Conservation (phyloP, 2,797 vertebrate species). For the Sciurus carolinensis region DNA sequence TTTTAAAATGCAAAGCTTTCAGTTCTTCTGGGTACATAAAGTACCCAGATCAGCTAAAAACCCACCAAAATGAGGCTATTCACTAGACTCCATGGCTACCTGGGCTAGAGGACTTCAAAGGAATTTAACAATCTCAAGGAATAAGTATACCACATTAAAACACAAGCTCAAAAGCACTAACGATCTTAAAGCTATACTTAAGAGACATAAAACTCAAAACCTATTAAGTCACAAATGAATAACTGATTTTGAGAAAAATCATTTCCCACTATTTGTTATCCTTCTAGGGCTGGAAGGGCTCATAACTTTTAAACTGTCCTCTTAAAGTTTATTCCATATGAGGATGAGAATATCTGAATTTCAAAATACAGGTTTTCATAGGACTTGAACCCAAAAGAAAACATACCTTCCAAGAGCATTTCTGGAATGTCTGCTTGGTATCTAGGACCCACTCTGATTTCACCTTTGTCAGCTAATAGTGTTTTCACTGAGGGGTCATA, state of each 20-base stretch:
- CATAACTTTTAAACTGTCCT: background rate
- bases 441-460: conserved; percentile 97
- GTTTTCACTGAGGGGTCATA: conserved; percentile 99
- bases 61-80: background rate
- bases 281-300: conserved; percentile 35
- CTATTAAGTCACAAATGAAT: conserved; percentile 13
- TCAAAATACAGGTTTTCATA: background rate
- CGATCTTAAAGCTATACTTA: background rate
- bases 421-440: conserved; percentile 99
- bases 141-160: background rate
- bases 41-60: background rate
- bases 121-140: background rate
- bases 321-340: conserved; percentile 2
- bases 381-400: background rate
- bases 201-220: conserved; percentile 13
- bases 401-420: conserved; percentile 96
- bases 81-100: background rate
- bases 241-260: background rate
- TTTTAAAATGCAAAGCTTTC: conserved; percentile 47
- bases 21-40: background rate
- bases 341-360: background rate
- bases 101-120: background rate
- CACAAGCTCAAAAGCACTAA: background rate
- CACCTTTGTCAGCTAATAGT: conserved; percentile 97
- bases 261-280: background rate